Base-by-base conservation (phyloP, 92 coral and sea anemone genomes). In the Epizoanthus scotinus region DNA sequence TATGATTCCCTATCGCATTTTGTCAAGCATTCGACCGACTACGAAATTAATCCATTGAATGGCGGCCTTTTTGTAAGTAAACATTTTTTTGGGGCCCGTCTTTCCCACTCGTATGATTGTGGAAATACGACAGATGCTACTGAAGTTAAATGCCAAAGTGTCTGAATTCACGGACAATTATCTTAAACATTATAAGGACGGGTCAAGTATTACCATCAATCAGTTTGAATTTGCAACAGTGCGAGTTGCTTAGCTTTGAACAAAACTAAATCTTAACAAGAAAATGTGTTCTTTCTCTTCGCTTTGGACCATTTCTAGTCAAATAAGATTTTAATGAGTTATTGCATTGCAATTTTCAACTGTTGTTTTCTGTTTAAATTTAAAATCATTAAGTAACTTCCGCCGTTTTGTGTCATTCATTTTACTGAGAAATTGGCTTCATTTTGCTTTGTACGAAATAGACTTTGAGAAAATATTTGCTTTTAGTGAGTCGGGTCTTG, bases 91-190 rank as follows among this genome's bases (percentile, higher is more conserved):
- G 40, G 36, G 3, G 1, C 40, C 17, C 6, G 9, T 29, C 20
- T 17, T 10, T 10, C 44, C 69, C 40, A 15, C 40, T 6, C 25
- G 42, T 13, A 22, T 64, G 1, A 8, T 63, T 29, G 44, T 64
- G 47, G 70, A 64, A 64, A 64, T 20, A 6, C 70, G 47, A 64
- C 70, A 64, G 70, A 64, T 64, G 47, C 19, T 64, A 38, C 27
- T 64, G 21, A 64, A 64, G 42, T 29, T 14, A 38, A 20, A 27
- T 38, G 24, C 38, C 21, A 28, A 64, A 64, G 4, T 64, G 22
- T 64, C 44, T 29, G 10, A 64, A 17, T 64, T 28, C 36, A 38
- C 2, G 36, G 19, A 17, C 3, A 18, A 26, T 24, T 26, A 2
- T 62, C 7, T 13, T 22, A 14, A 61, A 47, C 15, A 13, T 0